Base-by-base conservation (phyloP, 2,797 vertebrate genomes). In the Protonibea diacanthus region DNA sequence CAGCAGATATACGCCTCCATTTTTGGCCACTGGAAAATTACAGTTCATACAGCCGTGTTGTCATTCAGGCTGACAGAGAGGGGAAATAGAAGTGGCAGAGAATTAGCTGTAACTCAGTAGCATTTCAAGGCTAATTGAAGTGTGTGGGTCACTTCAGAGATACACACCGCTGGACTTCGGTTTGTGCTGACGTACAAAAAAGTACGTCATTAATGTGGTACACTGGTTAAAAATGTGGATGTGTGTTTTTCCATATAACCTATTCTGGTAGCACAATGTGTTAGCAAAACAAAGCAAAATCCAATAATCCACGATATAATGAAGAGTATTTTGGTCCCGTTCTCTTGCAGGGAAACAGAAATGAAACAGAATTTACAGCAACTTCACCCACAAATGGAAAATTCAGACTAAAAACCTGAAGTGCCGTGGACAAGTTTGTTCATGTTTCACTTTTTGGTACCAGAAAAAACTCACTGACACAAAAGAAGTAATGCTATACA, bases 21-120 rank as follows among this genome's bases (percentile, higher is more conserved):
- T 96, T 96, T 96, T 95, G 93, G 92, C 94, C 89, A 86, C 86
- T 92, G 93, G 93, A 95, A 96, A 96, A 97, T 97, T 95, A 95
- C 92, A 95, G 92, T 95, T 94, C 79, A 63, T 38, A 23, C 68
- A 12, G 78, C 63, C 23, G 14, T 18, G 82, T 90, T 92, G 91
- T 93, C 92, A 92, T 94, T 94, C 76, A 78, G 83, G 81, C 85
- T 74, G 93, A 95, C 93, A 92, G 83, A 71, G 91, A 91, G 91
- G 92, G 84, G 91, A 94, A 96, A 95, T 92, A 84, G 85, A 94
- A 95, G 90, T 89, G 94, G 94, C 87, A 87, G 61, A 81, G 74
- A 87, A 92, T 95, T 90, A 82, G 88, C 86, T 88, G 91, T 81
- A 92, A 93, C 94, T 88, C 62, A 91, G 90, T 83, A 82, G 84